phyloP scores from a whole-genome alignment of 2,888 invertebrate genomes.

The Elmis aenea region DNA sequence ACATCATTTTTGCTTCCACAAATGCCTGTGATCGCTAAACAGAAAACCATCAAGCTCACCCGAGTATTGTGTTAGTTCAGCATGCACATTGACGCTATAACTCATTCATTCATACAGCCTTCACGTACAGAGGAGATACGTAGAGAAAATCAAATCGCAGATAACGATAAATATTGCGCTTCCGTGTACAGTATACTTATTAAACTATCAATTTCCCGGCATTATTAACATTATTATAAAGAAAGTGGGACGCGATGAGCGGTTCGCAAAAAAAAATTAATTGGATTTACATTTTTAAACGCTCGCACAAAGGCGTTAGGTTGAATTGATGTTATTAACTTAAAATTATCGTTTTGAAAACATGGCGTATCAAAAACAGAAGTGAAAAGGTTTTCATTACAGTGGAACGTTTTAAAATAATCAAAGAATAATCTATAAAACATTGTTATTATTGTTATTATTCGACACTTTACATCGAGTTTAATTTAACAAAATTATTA shows the following conservation, averaged over 20 bases:
- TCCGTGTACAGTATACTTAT: conserved; percentile 13
- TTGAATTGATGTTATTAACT: neutral
- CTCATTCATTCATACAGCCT: no score
- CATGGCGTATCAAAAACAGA: neutral
- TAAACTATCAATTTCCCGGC: conserved; percentile 14
- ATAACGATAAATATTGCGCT: conserved; percentile 8
- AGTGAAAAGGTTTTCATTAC: neutral
- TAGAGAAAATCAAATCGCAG: no score
- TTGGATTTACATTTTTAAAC: conserved; percentile 8
- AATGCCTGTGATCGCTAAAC: conserved; percentile 16
- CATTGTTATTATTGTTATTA: no score
- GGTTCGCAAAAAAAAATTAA: conserved; percentile 7
- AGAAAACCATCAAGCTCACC: conserved; percentile 10
- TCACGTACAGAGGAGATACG: no score
- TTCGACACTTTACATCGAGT: no score
- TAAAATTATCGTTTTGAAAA: no score
- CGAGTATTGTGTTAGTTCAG: neutral
- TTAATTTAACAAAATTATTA: no score
- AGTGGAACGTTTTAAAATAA: no score
- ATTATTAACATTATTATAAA: conserved; percentile 16
- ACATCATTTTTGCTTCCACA: conserved; percentile 16
- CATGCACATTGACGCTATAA: no score
- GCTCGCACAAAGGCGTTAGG: no score
- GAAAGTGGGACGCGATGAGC: conserved; percentile 15
- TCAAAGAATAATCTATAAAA: no score